These are phyloP conservation scores for Tichodroma muraria DNA, from an alignment of 2,113 vertebrate genomes.

Conservation along the genomic window DNA sequence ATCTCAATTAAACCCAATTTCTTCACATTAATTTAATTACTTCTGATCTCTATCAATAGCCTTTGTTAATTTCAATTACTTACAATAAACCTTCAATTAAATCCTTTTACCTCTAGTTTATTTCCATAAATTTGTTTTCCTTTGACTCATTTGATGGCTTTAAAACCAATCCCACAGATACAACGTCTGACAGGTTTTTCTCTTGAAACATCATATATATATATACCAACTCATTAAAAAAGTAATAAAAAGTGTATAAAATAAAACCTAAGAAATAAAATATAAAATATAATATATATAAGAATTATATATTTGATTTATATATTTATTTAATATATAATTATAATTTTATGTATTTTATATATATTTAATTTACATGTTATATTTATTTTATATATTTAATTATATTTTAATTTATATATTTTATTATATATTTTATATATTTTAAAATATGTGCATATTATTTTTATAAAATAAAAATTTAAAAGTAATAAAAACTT, in stretches of 20 bases:
- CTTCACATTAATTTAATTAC: conserved; percentile 48
- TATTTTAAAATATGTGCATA: too few relatives aligned
- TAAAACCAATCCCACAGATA: neutral
- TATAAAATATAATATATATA: too few relatives aligned
- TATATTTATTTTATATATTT: too few relatives aligned
- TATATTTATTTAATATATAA: too few relatives aligned
- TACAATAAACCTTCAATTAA: conserved; percentile 54
- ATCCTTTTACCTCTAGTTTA: conserved; percentile 26
- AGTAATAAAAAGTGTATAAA: neutral
- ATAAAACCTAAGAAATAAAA: too few relatives aligned
- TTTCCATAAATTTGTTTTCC: conserved; percentile 34
- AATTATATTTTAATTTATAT: too few relatives aligned
- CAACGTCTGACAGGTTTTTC: neutral
- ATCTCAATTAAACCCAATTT: conserved; percentile 17
- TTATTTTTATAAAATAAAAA: too few relatives aligned
- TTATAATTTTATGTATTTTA: too few relatives aligned
- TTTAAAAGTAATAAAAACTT: neutral
- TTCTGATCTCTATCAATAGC: conserved; percentile 10
- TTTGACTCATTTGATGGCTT: neutral
- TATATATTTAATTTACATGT: too few relatives aligned
- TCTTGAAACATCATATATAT: neutral
- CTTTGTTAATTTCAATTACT: conserved; percentile 57
- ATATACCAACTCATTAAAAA: neutral
- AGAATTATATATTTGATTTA: too few relatives aligned
- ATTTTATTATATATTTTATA: too few relatives aligned